These are phyloP conservation scores for Genyomyrus donnyi DNA, from an alignment of 2,113 vertebrate species.

Conservation along the genomic window DNA sequence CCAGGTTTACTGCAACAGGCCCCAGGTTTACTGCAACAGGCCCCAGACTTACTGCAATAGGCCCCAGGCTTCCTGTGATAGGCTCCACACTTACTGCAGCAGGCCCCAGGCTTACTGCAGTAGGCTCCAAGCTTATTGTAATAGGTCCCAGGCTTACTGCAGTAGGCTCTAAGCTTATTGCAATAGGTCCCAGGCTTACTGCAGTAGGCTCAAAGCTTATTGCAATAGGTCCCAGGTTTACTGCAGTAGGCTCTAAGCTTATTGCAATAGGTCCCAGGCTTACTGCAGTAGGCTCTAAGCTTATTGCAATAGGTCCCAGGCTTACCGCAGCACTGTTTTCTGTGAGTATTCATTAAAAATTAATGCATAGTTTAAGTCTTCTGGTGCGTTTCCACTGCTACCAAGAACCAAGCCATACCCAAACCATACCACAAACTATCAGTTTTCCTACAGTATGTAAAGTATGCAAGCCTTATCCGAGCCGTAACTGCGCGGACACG, in stretches of 20 bases:
- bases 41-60: neutral
- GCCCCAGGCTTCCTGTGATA: too few species aligned
- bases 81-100: too few species aligned
- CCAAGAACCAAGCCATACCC: neutral
- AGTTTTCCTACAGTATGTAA: neutral
- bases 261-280: neutral
- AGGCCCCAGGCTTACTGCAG: neutral
- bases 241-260: neutral
- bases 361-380: neutral
- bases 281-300: neutral
- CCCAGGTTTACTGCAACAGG: too few species aligned
- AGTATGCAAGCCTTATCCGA: neutral
- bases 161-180: neutral
- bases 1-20: too few species aligned
- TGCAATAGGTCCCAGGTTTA: neutral
- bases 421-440: neutral
- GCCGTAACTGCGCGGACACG: neutral
- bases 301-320: neutral
- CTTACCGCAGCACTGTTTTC: neutral
- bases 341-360: neutral
- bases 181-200: neutral
- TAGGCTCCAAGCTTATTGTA: neutral
- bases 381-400: neutral
- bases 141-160: neutral
- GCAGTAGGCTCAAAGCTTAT: neutral